Percentiles rank a stretch among this genome's conserved stretches.
phyloP scores from a whole-genome alignment of 2,113 vertebrate genomes.

The Callopanchax toddi region DNA sequence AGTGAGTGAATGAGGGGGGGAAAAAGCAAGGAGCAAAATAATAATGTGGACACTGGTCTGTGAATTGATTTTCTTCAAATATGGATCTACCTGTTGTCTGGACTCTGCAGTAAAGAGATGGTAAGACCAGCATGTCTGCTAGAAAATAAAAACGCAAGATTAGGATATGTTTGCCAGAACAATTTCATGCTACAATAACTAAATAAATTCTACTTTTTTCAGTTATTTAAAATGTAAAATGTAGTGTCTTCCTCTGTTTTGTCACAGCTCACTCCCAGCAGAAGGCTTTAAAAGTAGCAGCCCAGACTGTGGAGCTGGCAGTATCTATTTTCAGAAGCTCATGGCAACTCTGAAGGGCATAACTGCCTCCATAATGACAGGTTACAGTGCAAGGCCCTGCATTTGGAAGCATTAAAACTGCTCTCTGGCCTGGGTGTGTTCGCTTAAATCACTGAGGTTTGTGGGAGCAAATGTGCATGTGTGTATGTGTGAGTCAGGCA shows the following conservation, averaged over 20 bases:
- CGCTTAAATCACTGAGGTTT: constrained; percentile 55
- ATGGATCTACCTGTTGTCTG: constrained; percentile 45
- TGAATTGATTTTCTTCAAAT: constrained; percentile 40
- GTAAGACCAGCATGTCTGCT: constrained; percentile 53
- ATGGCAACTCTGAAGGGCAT: constrained; percentile 72
- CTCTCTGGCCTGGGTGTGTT: constrained; percentile 70
- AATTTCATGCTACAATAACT: background rate
- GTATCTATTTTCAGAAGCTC: constrained; percentile 82
- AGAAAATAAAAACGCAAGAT: background rate
- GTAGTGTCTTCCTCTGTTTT: constrained; percentile 6
- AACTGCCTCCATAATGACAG: constrained; percentile 79
- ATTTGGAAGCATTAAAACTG: constrained; percentile 68
- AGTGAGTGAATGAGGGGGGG: constrained; percentile 58
- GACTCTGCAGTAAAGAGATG: constrained; percentile 54
- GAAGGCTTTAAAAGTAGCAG: constrained; percentile 75
- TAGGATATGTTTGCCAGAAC: background rate
- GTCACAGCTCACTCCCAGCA: constrained; percentile 22
- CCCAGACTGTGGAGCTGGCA: constrained; percentile 74
- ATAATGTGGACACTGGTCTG: constrained; percentile 59
- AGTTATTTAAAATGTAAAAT: constrained; percentile 1
- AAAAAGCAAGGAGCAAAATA: constrained; percentile 60
- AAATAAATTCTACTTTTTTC: background rate
- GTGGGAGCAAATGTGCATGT: constrained; percentile 37
- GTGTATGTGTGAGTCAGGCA: constrained; percentile 50
- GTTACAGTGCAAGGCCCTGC: constrained; percentile 68